Conservation (phyloP, 1,140 invertebrate species). For the Drosophila bocki region DNA sequence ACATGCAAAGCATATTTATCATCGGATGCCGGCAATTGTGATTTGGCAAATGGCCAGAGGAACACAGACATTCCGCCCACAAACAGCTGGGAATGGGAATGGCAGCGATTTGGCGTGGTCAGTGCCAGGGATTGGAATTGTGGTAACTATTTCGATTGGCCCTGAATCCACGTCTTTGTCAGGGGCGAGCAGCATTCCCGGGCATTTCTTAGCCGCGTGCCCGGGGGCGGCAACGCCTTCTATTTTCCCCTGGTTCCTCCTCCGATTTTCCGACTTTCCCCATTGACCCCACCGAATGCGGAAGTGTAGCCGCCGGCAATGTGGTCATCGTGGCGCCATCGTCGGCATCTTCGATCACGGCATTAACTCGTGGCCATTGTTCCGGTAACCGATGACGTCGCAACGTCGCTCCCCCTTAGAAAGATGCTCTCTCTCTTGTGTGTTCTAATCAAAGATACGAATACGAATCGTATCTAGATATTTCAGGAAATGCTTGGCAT, state of each 20-base stretch:
- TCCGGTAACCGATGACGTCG: slow-evolving; percentile 65
- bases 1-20: slow-evolving; percentile 35
- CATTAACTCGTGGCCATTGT: slow-evolving; percentile 57
- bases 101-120: slow-evolving; percentile 72
- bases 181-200: slow-evolving; percentile 34
- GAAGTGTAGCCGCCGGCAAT: slow-evolving; percentile 22
- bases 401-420: not conserved
- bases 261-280: not conserved
- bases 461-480: slow-evolving; percentile 27
- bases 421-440: slow-evolving; percentile 1
- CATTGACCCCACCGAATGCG: slow-evolving; percentile 19
- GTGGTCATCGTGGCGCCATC: slow-evolving; percentile 33
- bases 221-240: slow-evolving; percentile 35
- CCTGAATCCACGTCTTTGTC: slow-evolving; percentile 43
- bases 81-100: slow-evolving; percentile 64
- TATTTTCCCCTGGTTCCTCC: not conserved
- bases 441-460: slow-evolving; percentile 20
- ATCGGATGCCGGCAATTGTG: slow-evolving; percentile 44
- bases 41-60: slow-evolving; percentile 52
- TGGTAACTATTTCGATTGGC: slow-evolving; percentile 45
- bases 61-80: slow-evolving; percentile 42
- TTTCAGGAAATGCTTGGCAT: slow-evolving; percentile 42
- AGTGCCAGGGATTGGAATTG: slow-evolving; percentile 46
- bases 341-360: slow-evolving; percentile 58
- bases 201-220: slow-evolving; percentile 23